Conservation (phyloP, 2,888 invertebrate species). For the Danaus chrysippus region DNA sequence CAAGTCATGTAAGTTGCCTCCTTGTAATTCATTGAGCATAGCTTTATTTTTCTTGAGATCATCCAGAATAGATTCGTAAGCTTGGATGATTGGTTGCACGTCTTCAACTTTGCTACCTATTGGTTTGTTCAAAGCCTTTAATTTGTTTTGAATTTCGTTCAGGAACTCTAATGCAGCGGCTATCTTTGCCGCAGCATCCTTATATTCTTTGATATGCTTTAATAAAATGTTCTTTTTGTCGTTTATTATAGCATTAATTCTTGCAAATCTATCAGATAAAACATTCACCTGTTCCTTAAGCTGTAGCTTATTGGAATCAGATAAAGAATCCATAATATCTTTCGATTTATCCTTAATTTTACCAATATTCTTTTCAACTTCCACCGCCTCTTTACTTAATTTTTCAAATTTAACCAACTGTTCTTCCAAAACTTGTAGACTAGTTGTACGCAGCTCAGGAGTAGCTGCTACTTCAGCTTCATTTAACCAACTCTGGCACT, state of each 20-base stretch:
- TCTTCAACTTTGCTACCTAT: constrained; percentile 93
- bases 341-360: constrained; percentile 89
- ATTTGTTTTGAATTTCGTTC: constrained; percentile 88
- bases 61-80: constrained; percentile 87
- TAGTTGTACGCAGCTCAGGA: constrained; percentile 88
- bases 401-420: constrained; percentile 92
- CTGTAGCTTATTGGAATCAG: constrained; percentile 90
- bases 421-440: constrained; percentile 90
- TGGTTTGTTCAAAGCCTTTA: constrained; percentile 90
- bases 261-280: constrained; percentile 87
- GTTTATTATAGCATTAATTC: constrained; percentile 85
- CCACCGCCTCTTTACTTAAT: constrained; percentile 85
- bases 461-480: constrained; percentile 93
- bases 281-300: constrained; percentile 89
- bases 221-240: constrained; percentile 86
- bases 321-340: constrained; percentile 87
- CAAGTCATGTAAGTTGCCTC: constrained; percentile 87
- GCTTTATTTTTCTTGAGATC: constrained; percentile 88
- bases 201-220: constrained; percentile 88
- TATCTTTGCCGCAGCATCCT: constrained; percentile 88
- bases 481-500: constrained; percentile 92
- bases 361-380: constrained; percentile 84
- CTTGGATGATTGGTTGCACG: constrained; percentile 88
- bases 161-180: constrained; percentile 89
- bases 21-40: constrained; percentile 87